Percentiles rank a stretch among this genome's conserved stretches.
These are phyloP conservation scores for Exaiptasia diaphana DNA, from an alignment of 64 coral and sea anemone genomes.

Conservation along the genomic window DNA sequence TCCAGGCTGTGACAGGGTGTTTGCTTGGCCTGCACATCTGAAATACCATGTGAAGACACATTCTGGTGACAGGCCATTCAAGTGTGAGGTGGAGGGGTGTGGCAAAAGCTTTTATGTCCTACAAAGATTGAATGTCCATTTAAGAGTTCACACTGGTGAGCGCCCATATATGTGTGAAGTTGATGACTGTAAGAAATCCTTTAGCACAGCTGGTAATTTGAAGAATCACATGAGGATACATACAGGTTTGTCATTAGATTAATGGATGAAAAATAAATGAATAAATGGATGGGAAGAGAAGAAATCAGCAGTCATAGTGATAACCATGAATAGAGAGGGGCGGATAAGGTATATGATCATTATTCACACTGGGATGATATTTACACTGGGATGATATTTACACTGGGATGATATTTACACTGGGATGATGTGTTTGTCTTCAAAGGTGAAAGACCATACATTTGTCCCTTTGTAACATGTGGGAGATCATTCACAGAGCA, in stretches of 20 bases:
- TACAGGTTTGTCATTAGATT: constrained; percentile 41
- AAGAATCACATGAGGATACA: constrained; percentile 97
- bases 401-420: too few species aligned
- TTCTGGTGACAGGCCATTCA: constrained; percentile 75
- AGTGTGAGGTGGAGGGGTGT: constrained; percentile 81
- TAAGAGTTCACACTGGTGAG: constrained; percentile 81
- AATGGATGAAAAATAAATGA: too few species aligned
- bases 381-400: too few species aligned
- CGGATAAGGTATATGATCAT: too few species aligned
- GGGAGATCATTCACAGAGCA: constrained; percentile 83
- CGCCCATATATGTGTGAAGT: constrained; percentile 75
- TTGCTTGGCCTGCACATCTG: constrained; percentile 92
- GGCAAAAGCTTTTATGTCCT: constrained; percentile 85
- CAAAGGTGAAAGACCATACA: constrained; percentile 75
- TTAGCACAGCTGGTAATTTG: constrained; percentile 86
- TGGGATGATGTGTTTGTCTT: too few species aligned
- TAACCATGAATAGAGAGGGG: neutral
- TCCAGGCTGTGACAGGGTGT: constrained; percentile 80
- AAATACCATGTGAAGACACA: constrained; percentile 96
- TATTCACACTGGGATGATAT: too few species aligned
- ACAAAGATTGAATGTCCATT: constrained; percentile 83
- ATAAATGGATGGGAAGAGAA: neutral
- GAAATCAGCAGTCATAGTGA: neutral
- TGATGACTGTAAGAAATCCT: constrained; percentile 71
- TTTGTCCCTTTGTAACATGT: constrained; percentile 63